phyloP scores from a whole-genome alignment of 2,888 invertebrate species.

The Aquatica leii region DNA sequence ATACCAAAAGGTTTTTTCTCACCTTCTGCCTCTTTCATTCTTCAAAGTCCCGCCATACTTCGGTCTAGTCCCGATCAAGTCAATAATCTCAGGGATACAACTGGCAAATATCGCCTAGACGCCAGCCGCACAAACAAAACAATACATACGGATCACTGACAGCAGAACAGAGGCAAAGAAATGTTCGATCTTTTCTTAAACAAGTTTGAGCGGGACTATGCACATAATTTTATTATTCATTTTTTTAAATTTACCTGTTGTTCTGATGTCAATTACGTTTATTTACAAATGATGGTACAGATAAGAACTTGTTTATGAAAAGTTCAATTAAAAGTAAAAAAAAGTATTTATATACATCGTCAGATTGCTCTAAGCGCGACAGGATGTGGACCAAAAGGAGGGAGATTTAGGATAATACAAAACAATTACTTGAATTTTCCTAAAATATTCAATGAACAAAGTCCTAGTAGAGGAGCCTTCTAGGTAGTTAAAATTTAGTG shows the following conservation, averaged over 20 bases:
- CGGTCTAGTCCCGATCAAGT: constrained; percentile 99
- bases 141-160: constrained; percentile 59
- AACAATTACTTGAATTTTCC: constrained; percentile 21
- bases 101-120: constrained; percentile 99
- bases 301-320: constrained; percentile 18
- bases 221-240: not conserved
- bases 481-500: constrained; percentile 45
- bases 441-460: constrained; percentile 41
- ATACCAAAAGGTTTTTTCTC: constrained; percentile 65
- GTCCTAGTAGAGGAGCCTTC: constrained; percentile 61
- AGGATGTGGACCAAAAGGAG: constrained; percentile 30
- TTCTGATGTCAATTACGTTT: not conserved
- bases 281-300: not conserved
- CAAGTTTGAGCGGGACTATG: not conserved
- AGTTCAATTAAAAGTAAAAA: constrained; percentile 25
- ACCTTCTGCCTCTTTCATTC: constrained; percentile 99
- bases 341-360: constrained; percentile 20
- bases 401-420: constrained; percentile 16
- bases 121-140: constrained; percentile 71
- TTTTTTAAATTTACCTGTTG: not conserved
- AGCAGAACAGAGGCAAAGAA: constrained; percentile 46
- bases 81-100: constrained; percentile 99
- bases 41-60: constrained; percentile 99
- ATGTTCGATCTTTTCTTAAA: constrained; percentile 32
- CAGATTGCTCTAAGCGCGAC: constrained; percentile 41